Conservation (phyloP, 2,888 invertebrate genomes). For the Augochlorella aurata region DNA sequence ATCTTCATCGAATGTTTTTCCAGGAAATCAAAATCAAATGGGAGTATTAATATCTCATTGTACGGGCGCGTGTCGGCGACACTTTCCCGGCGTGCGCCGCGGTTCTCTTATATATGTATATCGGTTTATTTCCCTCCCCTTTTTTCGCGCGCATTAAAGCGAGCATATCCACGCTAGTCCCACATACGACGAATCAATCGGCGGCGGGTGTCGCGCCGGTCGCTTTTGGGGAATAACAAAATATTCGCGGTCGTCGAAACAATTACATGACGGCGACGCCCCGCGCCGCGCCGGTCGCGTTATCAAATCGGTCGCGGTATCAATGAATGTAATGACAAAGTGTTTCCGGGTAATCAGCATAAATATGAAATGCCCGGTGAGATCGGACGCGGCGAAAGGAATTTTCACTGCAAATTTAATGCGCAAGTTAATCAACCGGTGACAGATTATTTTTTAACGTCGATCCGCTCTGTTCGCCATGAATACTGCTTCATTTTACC, state of each 20-base stretch:
- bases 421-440: constrained; percentile 27
- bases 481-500: not conserved
- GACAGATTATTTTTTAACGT: constrained; percentile 23
- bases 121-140: constrained; percentile 74
- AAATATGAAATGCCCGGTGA: constrained; percentile 47
- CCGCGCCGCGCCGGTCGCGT: constrained; percentile 38
- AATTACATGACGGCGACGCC: constrained; percentile 57
- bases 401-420: constrained; percentile 14
- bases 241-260: constrained; percentile 67
- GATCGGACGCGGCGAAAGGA: constrained; percentile 34
- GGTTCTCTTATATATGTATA: constrained; percentile 66
- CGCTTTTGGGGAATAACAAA: constrained; percentile 58
- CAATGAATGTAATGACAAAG: constrained; percentile 61
- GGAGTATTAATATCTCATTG: constrained; percentile 80
- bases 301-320: constrained; percentile 64
- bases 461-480: not conserved
- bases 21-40: constrained; percentile 80
- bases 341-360: constrained; percentile 64
- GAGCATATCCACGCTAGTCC: constrained; percentile 64
- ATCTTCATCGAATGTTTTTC: constrained; percentile 79
- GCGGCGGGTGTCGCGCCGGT: constrained; percentile 17
- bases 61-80: constrained; percentile 76
- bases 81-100: constrained; percentile 74
- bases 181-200: constrained; percentile 64
- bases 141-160: constrained; percentile 73